Conservation (phyloP, 2,888 invertebrate genomes). For the Heliconius ethilla region DNA sequence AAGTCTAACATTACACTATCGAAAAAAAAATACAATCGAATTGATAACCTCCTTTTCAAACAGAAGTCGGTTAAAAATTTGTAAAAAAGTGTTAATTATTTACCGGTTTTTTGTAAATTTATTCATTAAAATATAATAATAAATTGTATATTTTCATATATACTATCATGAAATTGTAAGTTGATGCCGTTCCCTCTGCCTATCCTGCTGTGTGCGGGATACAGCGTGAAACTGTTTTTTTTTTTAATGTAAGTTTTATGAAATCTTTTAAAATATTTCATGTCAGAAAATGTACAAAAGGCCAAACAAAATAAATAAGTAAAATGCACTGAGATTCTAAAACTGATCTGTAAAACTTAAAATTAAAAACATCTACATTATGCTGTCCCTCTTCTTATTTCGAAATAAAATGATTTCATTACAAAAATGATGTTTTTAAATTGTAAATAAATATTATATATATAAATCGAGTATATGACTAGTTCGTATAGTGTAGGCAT, state of each 20-base stretch:
- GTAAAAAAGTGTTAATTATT: not conserved
- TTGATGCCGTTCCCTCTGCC: too few relatives aligned
- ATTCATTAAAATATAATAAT: too few relatives aligned
- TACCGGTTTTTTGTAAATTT: not conserved
- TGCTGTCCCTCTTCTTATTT: conserved; percentile 50
- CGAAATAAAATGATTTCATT: conserved; percentile 4
- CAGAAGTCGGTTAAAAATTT: too few relatives aligned
- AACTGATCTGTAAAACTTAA: conserved; percentile 57
- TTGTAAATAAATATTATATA: conserved; percentile 35
- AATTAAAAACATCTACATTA: conserved; percentile 58
- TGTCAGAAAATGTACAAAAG: conserved; percentile 46
- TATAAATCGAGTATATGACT: conserved; percentile 60
- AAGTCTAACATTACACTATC: conserved; percentile 10
- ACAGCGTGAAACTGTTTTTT: too few relatives aligned
- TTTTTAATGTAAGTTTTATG: not conserved
- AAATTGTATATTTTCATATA: too few relatives aligned
- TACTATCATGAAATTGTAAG: not conserved
- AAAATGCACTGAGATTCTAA: conserved; percentile 69
- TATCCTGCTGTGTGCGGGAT: too few relatives aligned
- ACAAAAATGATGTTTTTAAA: conserved; percentile 30
- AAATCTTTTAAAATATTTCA: not conserved
- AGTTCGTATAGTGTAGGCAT: conserved; percentile 64
- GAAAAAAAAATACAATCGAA: too few relatives aligned
- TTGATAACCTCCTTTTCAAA: too few relatives aligned
- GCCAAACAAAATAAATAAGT: conserved; percentile 45